Evolutionary conservation across 2,888 invertebrate genomes (phyloP).

Genomic region (Tinea pellionella): DNA sequence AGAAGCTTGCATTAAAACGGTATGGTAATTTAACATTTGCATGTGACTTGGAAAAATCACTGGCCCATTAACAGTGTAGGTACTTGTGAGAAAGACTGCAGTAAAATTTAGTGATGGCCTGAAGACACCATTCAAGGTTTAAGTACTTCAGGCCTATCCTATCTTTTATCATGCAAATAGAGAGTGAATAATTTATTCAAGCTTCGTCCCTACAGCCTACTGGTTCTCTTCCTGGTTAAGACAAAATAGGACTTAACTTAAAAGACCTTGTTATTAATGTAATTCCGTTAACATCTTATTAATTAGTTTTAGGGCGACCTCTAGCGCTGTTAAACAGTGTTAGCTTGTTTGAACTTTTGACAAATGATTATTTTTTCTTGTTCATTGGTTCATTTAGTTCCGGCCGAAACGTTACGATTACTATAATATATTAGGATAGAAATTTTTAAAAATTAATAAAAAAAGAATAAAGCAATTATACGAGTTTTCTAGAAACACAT

Average conservation of each 20-base stretch:
- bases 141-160: conserved; percentile 35
- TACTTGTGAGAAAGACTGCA: conserved; percentile 27
- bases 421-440: too few relatives aligned
- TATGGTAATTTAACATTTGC: conserved; percentile 53
- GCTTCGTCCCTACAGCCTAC: conserved; percentile 45
- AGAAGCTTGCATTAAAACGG: conserved; percentile 41
- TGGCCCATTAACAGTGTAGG: conserved; percentile 48
- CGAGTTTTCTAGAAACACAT: too few relatives aligned
- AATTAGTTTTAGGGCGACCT: too few relatives aligned
- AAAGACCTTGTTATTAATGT: too few relatives aligned
- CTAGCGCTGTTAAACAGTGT: too few relatives aligned
- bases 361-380: too few relatives aligned
- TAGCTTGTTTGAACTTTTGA: too few relatives aligned
- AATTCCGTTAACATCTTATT: too few relatives aligned
- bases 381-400: too few relatives aligned
- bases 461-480: too few relatives aligned
- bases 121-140: conserved; percentile 40
- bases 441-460: too few relatives aligned
- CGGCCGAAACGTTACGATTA: too few relatives aligned
- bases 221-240: conserved; percentile 16
- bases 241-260: not conserved
- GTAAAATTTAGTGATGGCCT: conserved; percentile 26
- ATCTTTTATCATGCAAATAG: conserved; percentile 65
- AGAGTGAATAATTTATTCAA: conserved; percentile 61
- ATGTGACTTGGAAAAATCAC: conserved; percentile 58